Evolutionary conservation across 2,888 invertebrate genomes (phyloP).

Genomic region (Melanotus villosus): DNA sequence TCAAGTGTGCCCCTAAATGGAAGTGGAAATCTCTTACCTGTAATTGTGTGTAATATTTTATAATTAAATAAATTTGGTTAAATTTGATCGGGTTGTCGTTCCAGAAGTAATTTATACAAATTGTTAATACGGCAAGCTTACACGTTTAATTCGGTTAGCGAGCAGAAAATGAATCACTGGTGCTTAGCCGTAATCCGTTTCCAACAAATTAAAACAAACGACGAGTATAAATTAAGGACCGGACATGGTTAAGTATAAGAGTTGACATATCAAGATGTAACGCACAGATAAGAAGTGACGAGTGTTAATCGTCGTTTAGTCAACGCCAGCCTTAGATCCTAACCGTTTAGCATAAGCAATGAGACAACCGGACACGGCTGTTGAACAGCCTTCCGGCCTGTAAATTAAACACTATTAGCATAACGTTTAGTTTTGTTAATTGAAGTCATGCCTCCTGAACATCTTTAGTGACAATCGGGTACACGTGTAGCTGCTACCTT

Average conservation of each 20-base stretch:
- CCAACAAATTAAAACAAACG: conserved; percentile 46
- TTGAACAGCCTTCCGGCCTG: conserved; percentile 56
- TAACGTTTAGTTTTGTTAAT: conserved; percentile 56
- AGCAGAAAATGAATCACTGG: conserved; percentile 19
- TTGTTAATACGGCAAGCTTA: not conserved
- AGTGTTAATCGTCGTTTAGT: conserved; percentile 64
- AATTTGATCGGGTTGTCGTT: too few relatives aligned
- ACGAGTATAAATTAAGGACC: conserved; percentile 53
- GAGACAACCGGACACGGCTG: conserved; percentile 58
- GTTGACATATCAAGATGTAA: conserved; percentile 56
- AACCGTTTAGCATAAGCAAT: conserved; percentile 64
- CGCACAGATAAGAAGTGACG: conserved; percentile 60
- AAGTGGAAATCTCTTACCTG: too few relatives aligned
- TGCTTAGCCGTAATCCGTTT: conserved; percentile 25
- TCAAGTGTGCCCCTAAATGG: too few relatives aligned
- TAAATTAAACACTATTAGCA: conserved; percentile 58
- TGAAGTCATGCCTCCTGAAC: conserved; percentile 54
- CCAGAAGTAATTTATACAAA: too few relatives aligned
- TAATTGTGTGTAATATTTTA: too few relatives aligned
- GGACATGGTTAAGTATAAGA: conserved; percentile 48
- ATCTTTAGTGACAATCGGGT: conserved; percentile 47
- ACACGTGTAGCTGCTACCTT: conserved; percentile 33
- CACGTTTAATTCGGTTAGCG: conserved; percentile 18
- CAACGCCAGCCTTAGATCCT: conserved; percentile 54
- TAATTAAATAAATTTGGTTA: too few relatives aligned